These are phyloP conservation scores for Lypha dubia DNA, from an alignment of 2,888 invertebrate species.

Conservation along the genomic window DNA sequence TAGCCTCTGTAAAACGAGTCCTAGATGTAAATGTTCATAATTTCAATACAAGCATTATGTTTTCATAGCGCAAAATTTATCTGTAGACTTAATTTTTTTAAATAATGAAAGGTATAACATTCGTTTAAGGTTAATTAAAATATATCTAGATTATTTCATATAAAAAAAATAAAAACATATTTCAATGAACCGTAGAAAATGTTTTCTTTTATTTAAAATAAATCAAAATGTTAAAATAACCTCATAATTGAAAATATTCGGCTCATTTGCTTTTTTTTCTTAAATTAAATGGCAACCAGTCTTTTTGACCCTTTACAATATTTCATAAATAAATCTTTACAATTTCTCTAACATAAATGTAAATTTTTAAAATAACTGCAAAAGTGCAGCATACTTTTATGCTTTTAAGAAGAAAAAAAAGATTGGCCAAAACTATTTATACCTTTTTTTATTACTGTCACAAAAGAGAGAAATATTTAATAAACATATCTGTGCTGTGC, in stretches of 20 bases:
- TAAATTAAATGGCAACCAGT: too few relatives aligned
- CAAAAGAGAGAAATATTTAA: background rate
- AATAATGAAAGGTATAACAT: background rate
- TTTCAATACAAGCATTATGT: too few relatives aligned
- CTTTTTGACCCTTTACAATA: background rate
- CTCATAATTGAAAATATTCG: background rate
- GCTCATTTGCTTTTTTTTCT: too few relatives aligned
- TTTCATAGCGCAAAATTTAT: too few relatives aligned
- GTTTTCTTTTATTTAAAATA: too few relatives aligned
- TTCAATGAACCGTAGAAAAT: too few relatives aligned
- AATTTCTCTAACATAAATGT: background rate
- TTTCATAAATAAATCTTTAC: background rate
- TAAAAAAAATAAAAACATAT: too few relatives aligned
- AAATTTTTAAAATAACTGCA: background rate
- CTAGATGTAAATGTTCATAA: too few relatives aligned
- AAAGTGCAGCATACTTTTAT: slow-evolving; percentile 14
- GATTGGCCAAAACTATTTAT: background rate
- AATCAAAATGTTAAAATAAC: background rate
- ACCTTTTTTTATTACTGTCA: background rate
- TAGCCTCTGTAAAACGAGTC: too few relatives aligned
- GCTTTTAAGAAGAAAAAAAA: background rate
- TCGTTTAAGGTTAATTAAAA: background rate
- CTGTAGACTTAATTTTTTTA: too few relatives aligned
- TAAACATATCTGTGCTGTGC: slow-evolving; percentile 4
- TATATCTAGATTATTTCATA: background rate